Evolutionary conservation across 2,888 invertebrate genomes (phyloP).

Genomic region (Troides oblongomaculatus): DNA sequence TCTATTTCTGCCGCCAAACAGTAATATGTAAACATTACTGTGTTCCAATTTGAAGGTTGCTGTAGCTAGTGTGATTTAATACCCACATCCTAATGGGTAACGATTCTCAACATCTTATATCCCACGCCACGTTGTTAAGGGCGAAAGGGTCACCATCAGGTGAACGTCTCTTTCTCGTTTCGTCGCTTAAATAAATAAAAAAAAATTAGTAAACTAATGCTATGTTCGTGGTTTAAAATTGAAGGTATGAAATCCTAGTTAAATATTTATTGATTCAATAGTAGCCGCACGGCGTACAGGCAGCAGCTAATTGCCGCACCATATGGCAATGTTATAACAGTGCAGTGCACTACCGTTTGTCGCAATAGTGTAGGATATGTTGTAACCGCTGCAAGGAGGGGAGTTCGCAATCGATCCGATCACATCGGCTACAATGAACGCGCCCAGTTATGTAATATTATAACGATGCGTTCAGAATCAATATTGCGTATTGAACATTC

Average conservation of each 20-base stretch:
- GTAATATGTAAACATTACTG: no score
- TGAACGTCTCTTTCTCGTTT: no score
- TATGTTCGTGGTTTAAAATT: no score
- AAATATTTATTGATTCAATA: background rate
- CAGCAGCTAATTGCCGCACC: background rate
- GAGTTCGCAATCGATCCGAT: constrained; percentile 35
- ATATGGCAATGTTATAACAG: constrained; percentile 22
- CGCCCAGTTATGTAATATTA: constrained; percentile 20
- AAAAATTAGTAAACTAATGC: no score
- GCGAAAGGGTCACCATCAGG: no score
- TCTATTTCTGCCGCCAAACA: no score
- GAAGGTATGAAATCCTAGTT: background rate
- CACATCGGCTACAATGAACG: constrained; percentile 30
- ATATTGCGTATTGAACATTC: constrained; percentile 7
- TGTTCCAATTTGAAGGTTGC: no score
- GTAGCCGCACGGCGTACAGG: background rate
- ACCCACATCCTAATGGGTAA: no score
- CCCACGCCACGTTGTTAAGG: no score
- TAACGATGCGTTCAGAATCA: constrained; percentile 28
- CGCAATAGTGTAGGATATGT: constrained; percentile 32
- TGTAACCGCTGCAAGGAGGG: constrained; percentile 30
- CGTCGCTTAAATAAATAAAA: no score
- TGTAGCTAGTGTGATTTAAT: no score
- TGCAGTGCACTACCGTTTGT: constrained; percentile 24
- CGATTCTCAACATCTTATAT: no score